These are phyloP conservation scores for Pseudomugil gertrudae DNA, from an alignment of 2,797 vertebrate species.

Conservation along the genomic window DNA sequence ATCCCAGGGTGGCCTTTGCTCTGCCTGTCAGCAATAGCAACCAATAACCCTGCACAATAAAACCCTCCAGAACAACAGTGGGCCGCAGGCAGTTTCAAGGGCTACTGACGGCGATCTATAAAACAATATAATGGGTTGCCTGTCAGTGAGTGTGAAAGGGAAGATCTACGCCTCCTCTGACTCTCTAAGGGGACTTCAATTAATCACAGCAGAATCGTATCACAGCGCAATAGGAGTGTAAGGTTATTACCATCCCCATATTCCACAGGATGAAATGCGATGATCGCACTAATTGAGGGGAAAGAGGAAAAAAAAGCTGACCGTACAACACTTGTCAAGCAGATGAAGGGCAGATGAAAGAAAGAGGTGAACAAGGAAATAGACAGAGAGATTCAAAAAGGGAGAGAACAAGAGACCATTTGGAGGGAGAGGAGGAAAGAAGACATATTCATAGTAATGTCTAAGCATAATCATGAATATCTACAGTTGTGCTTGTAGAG, in stretches of 20 bases:
- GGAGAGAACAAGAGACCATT: conserved; percentile 21
- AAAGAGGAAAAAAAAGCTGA: conserved; percentile 67
- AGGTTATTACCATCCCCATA: conserved; percentile 79
- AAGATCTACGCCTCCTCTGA: conserved; percentile 81
- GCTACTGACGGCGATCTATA: conserved; percentile 84
- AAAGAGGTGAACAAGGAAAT: conserved; percentile 34
- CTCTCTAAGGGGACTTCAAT: conserved; percentile 81
- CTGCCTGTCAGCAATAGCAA: conserved; percentile 80
- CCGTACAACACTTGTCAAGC: conserved; percentile 68
- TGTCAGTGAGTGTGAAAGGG: conserved; percentile 80
- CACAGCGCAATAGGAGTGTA: conserved; percentile 73
- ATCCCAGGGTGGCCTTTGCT: conserved; percentile 78
- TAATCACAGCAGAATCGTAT: conserved; percentile 84
- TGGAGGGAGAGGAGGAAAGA: conserved; percentile 10
- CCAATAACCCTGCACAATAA: conserved; percentile 84
- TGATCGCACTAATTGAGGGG: conserved; percentile 83
- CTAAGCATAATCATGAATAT: conserved; percentile 49
- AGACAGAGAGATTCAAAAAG: conserved; percentile 7
- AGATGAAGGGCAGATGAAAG: conserved; percentile 75
- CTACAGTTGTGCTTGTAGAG: conserved; percentile 20
- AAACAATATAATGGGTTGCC: conserved; percentile 84
- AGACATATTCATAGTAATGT: conserved; percentile 42
- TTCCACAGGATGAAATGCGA: conserved; percentile 80
- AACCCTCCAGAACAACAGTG: conserved; percentile 77
- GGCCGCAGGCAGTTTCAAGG: conserved; percentile 80